phyloP scores from a whole-genome alignment of 2,113 vertebrate genomes.

The Puntigrus tetrazona region DNA sequence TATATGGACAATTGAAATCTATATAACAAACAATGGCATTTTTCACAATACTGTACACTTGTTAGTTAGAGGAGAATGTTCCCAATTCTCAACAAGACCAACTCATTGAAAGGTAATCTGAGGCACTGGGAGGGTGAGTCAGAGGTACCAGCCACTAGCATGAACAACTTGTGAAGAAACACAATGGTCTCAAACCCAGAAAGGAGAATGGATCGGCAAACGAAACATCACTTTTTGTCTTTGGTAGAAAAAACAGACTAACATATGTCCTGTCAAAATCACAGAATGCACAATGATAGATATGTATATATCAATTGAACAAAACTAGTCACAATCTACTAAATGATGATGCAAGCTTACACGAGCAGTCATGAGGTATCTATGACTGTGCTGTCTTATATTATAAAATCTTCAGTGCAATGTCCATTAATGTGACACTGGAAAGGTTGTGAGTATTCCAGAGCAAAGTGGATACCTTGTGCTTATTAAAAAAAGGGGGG shows the following conservation, averaged over 20 bases:
- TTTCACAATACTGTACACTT: constrained; percentile 77
- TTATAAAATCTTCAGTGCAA: constrained; percentile 56
- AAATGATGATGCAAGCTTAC: constrained; percentile 68
- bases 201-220: constrained; percentile 62
- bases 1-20: constrained; percentile 64
- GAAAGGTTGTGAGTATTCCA: constrained; percentile 86
- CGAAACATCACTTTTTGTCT: constrained; percentile 85
- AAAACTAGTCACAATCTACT: constrained; percentile 36
- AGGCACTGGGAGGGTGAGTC: constrained; percentile 84
- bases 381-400: constrained; percentile 31
- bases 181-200: constrained; percentile 63
- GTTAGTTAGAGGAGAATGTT: constrained; percentile 64
- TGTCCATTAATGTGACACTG: constrained; percentile 50
- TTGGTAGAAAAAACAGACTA: constrained; percentile 88
- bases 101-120: constrained; percentile 80
- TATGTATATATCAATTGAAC: constrained; percentile 34
- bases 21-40: constrained; percentile 68
- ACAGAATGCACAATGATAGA: constrained; percentile 31
- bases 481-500: constrained; percentile 38
- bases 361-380: constrained; percentile 43
- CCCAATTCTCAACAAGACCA: constrained; percentile 70
- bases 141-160: constrained; percentile 85
- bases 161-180: constrained; percentile 70
- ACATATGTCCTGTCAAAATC: constrained; percentile 64
- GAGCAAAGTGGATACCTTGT: constrained; percentile 77